Evolutionary conservation across 2,797 vertebrate genomes (phyloP).

Genomic region (Hypotaenidia philippensis): DNA sequence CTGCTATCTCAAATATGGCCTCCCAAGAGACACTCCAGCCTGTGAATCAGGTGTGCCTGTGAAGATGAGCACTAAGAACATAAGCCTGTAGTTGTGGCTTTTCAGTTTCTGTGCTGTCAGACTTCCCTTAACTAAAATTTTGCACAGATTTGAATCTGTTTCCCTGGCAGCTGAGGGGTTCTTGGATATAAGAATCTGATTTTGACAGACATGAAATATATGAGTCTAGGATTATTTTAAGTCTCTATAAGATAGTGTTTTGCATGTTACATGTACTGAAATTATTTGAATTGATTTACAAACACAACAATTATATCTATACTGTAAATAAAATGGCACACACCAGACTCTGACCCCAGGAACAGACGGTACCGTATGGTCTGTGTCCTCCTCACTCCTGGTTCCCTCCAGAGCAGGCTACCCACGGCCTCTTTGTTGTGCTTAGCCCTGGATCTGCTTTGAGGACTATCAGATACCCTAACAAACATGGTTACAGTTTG

Average conservation of each 20-base stretch:
- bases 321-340: neutral
- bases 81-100: neutral
- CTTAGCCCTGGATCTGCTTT: neutral
- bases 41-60: slow-evolving; percentile 33
- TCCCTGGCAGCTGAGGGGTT: neutral
- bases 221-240: neutral
- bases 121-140: neutral
- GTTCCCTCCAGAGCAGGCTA: neutral
- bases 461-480: neutral
- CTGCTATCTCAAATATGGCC: neutral
- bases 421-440: neutral
- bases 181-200: neutral
- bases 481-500: neutral
- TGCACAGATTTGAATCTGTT: neutral
- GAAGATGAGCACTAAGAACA: neutral
- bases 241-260: neutral
- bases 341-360: neutral
- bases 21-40: slow-evolving; percentile 33
- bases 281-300: neutral
- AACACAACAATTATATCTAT: neutral
- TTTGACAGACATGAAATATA: neutral
- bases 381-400: neutral
- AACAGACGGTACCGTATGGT: neutral
- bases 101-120: slow-evolving; percentile 11
- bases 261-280: neutral